A percentile compares a stretch with the other conserved stretches of the same genome.
Evolutionary conservation across 64 coral and sea anemone species (phyloP).

Genomic region (Montipora cactus): DNA sequence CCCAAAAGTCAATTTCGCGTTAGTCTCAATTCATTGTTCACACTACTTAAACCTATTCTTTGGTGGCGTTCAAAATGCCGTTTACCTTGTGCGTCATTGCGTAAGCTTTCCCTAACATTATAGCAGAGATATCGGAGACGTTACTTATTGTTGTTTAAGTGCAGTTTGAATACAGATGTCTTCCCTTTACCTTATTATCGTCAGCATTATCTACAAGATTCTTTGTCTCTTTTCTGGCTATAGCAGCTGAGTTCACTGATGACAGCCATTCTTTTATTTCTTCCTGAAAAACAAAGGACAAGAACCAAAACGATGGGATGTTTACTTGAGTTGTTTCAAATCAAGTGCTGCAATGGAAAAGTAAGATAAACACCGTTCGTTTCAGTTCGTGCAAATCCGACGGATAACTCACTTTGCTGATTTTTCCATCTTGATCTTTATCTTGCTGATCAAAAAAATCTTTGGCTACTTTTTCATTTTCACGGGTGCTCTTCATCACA

Average conservation of each 20-base stretch:
- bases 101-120: no score
- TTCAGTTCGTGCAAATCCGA: no score
- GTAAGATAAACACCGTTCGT: no score
- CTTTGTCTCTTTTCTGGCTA: conserved; percentile 5
- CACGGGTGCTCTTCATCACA: background rate
- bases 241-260: background rate
- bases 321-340: background rate
- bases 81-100: no score
- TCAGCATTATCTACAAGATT: background rate
- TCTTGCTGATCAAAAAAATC: conserved; percentile 1
- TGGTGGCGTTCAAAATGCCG: no score
- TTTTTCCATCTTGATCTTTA: conserved; percentile 34
- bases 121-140: no score
- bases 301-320: background rate
- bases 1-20: no score
- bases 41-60: no score
- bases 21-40: no score
- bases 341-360: no score
- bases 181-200: conserved; percentile 51
- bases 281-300: conserved; percentile 24
- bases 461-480: background rate
- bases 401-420: conserved; percentile 20
- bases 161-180: no score
- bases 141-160: no score
- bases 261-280: conserved; percentile 43